Percentiles rank a stretch among this genome's conserved stretches.
Evolutionary conservation across 2,888 invertebrate genomes (phyloP).

Genomic region (Hydroisotoma schaefferi): DNA sequence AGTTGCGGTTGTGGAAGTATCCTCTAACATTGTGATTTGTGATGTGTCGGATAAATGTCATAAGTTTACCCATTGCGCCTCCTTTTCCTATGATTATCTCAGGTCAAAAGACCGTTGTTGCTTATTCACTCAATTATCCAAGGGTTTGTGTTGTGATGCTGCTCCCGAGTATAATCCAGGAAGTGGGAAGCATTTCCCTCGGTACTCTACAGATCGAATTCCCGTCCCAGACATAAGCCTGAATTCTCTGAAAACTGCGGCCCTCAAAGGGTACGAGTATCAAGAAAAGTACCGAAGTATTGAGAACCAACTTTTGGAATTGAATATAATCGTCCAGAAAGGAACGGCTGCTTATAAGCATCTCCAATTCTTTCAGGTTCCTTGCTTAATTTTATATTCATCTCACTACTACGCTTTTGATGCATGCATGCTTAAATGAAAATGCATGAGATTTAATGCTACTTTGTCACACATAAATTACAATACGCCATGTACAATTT

Average conservation of each 20-base stretch:
- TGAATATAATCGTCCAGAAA: constrained; percentile 50
- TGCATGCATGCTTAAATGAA: no score
- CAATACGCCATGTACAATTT: no score
- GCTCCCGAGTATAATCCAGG: constrained; percentile 11
- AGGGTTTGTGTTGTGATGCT: constrained; percentile 44
- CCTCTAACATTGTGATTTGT: constrained; percentile 30
- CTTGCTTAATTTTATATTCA: no score
- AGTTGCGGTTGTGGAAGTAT: background rate
- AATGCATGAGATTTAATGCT: no score
- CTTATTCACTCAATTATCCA: constrained; percentile 17
- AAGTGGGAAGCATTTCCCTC: constrained; percentile 35
- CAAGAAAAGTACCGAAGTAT: constrained; percentile 33
- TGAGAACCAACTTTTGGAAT: constrained; percentile 39
- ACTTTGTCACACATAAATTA: no score
- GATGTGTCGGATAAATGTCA: constrained; percentile 38
- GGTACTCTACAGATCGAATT: constrained; percentile 31
- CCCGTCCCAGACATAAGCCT: constrained; percentile 35
- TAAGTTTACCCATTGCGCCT: constrained; percentile 41
- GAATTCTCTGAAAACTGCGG: constrained; percentile 36
- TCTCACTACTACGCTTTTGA: no score
- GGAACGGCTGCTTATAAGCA: constrained; percentile 55
- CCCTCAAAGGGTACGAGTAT: constrained; percentile 38
- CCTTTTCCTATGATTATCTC: constrained; percentile 32
- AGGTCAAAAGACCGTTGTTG: constrained; percentile 41
- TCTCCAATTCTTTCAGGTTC: constrained; percentile 50